These are phyloP conservation scores for Pelosia muscerda DNA, from an alignment of 2,888 invertebrate species.

Conservation along the genomic window DNA sequence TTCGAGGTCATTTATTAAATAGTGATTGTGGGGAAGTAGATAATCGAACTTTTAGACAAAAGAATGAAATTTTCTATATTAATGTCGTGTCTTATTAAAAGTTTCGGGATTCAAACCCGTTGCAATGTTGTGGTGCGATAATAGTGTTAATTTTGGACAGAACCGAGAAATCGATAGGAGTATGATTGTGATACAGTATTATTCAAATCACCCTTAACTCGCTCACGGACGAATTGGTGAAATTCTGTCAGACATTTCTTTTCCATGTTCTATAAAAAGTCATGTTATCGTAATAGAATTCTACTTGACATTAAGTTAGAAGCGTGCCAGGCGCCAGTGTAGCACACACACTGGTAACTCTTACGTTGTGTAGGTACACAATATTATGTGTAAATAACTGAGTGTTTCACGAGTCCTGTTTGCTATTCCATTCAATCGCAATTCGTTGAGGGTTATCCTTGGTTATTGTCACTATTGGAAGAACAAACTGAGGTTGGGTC, in stretches of 20 bases:
- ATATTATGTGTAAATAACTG: neutral
- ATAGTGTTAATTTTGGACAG: too few relatives aligned
- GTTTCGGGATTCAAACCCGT: too few relatives aligned
- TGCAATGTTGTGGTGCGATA: too few relatives aligned
- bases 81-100: neutral
- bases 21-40: neutral
- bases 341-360: too few relatives aligned
- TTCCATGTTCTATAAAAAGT: neutral
- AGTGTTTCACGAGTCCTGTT: neutral
- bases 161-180: too few relatives aligned
- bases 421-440: conserved; percentile 24
- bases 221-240: neutral
- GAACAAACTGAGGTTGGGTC: conserved; percentile 18
- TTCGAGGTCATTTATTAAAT: neutral
- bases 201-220: neutral
- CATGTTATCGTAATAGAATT: neutral
- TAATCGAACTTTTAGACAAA: neutral
- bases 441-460: conserved; percentile 15
- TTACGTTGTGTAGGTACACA: neutral
- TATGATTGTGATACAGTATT: neutral
- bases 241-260: neutral
- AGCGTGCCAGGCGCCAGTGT: neutral
- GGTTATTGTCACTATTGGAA: conserved; percentile 25
- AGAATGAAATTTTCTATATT: neutral
- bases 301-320: neutral